Evolutionary conservation across 2,888 invertebrate genomes (phyloP).

Genomic region (Metalampra italica): DNA sequence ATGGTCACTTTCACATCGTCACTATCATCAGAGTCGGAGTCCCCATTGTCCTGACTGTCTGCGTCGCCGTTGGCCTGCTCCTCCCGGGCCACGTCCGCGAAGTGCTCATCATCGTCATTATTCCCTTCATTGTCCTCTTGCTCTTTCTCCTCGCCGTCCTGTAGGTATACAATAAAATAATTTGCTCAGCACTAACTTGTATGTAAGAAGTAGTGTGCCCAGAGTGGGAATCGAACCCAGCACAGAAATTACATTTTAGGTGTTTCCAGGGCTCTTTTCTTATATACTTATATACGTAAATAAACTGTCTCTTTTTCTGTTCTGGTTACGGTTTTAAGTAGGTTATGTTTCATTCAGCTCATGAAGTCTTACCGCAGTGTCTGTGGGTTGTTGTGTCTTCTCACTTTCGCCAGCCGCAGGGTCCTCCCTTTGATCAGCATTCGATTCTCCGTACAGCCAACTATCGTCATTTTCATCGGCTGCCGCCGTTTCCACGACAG

Average conservation of each 20-base stretch:
- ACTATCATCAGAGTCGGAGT: conserved; percentile 83
- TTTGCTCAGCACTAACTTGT: too few species aligned
- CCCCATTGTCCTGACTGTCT: conserved; percentile 76
- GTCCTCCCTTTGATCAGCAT: conserved; percentile 55
- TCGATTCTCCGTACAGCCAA: conserved; percentile 92
- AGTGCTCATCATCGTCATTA: conserved; percentile 73
- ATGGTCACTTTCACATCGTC: conserved; percentile 96
- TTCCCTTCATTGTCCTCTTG: conserved; percentile 65
- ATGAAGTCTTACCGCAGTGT: conserved; percentile 14
- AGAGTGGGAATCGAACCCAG: too few species aligned
- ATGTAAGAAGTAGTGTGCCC: too few species aligned
- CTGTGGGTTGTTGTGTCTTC: conserved; percentile 23
- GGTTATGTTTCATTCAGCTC: conserved; percentile 13
- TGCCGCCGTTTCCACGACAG: conserved; percentile 52
- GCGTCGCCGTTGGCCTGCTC: conserved; percentile 62
- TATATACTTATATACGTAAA: too few species aligned
- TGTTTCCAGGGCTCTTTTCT: too few species aligned
- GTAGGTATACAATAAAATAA: not conserved
- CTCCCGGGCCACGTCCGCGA: conserved; percentile 63
- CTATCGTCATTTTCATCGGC: conserved; percentile 88
- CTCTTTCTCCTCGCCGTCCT: conserved; percentile 68
- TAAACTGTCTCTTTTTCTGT: too few species aligned
- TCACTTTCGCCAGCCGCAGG: conserved; percentile 25
- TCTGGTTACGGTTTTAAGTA: not conserved
- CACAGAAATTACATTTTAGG: too few species aligned